These are phyloP conservation scores for Strigops habroptila DNA, from an alignment of 2,113 vertebrate species.

Conservation along the genomic window DNA sequence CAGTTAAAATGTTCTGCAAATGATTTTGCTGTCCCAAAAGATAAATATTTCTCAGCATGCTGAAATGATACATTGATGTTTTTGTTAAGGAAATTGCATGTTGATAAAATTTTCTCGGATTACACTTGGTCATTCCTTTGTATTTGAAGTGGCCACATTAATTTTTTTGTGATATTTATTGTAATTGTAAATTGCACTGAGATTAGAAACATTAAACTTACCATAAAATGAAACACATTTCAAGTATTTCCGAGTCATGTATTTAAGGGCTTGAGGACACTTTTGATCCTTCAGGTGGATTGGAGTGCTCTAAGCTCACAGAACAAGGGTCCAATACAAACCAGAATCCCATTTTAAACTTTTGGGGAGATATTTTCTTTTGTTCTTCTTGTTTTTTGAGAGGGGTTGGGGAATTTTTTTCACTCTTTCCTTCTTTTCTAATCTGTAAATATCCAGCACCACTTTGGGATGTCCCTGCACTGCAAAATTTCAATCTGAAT, in stretches of 20 bases:
- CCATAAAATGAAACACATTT: slow-evolving; percentile 57
- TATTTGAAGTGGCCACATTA: slow-evolving; percentile 64
- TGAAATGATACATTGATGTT: slow-evolving; percentile 67
- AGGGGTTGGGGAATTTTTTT: neutral
- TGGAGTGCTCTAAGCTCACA: neutral
- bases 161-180: slow-evolving; percentile 62
- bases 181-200: slow-evolving; percentile 42
- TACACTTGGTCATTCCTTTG: slow-evolving; percentile 47
- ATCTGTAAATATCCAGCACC: neutral
- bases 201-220: slow-evolving; percentile 55
- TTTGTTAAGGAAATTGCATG: slow-evolving; percentile 65
- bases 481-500: neutral
- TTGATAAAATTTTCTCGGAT: slow-evolving; percentile 68
- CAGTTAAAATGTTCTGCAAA: slow-evolving; percentile 75
- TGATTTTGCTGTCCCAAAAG: slow-evolving; percentile 75
- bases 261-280: slow-evolving; percentile 14
- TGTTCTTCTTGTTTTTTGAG: neutral
- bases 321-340: slow-evolving; percentile 9
- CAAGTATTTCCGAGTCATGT: slow-evolving; percentile 43
- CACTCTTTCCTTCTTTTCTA: neutral
- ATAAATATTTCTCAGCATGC: slow-evolving; percentile 70
- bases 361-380: neutral
- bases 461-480: neutral
- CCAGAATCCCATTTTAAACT: neutral
- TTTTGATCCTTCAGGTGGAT: slow-evolving; percentile 52